These are phyloP conservation scores for Bradypus variegatus DNA, from an alignment of 2,797 vertebrate genomes.

Conservation along the genomic window DNA sequence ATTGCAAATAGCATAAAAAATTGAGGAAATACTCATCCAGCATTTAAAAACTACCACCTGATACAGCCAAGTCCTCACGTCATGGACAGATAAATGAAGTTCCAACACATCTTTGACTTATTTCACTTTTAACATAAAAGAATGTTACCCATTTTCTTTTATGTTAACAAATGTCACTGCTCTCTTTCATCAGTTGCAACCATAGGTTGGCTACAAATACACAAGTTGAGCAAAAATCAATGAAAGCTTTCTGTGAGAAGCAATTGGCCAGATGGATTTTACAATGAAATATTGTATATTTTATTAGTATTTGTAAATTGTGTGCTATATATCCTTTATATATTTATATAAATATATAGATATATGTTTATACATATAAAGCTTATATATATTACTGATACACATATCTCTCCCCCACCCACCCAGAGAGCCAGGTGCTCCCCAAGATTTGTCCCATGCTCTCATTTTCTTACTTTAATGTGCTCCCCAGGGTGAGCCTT, in stretches of 20 bases:
- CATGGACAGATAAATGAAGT: background rate
- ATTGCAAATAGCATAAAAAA: background rate
- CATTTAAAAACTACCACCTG: background rate
- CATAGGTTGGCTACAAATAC: background rate
- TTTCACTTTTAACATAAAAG: background rate
- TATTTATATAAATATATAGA: background rate
- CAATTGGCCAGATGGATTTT: background rate
- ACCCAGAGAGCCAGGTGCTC: background rate
- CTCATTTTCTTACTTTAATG: background rate
- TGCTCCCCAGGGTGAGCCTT: background rate
- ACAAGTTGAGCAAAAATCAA: background rate
- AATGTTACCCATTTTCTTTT: too few relatives aligned
- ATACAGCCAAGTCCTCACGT: background rate
- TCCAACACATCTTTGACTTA: background rate
- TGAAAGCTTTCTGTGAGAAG: background rate
- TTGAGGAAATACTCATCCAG: fast-evolving
- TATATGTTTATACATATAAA: too few relatives aligned
- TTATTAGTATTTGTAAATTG: background rate
- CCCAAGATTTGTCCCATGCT: background rate
- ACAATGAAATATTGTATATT: background rate
- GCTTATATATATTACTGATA: background rate
- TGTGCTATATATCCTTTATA: background rate
- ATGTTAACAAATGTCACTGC: too few relatives aligned
- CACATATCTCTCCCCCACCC: too few relatives aligned
- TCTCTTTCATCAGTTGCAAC: background rate